Base-by-base conservation (phyloP, 2,113 vertebrate genomes). In the Melanerpes aurifrons region DNA sequence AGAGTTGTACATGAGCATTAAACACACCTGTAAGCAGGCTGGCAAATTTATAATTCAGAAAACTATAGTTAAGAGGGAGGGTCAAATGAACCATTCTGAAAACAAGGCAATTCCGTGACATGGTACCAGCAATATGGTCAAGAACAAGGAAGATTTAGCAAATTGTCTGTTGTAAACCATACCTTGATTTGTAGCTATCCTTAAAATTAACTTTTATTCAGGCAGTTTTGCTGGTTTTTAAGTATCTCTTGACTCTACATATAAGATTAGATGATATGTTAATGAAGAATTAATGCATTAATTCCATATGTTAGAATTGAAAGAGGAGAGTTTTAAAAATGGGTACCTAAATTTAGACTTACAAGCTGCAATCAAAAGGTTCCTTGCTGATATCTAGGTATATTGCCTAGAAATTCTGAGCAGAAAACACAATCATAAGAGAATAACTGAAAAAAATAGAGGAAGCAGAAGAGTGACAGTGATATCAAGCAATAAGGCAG, bases 81-180 rank as follows among this genome's bases (percentile, higher is more conserved):
- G 4, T 4, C 1, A 0, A 12, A 31, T 24, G 47, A 80, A 47
- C 26, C 2, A 0, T 59, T 58, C 45, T 64, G 43, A 67, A 71
- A 13, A n/a, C 26, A 68, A 68, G 10, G 13, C 15, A 79, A 74
- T 74, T n/a, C 14, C 2, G 12, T 70, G 6, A 26, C 19, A 19
- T 35, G 13, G 6, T 56, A 54, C 66, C 9, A 84, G 6, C 3
- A 71, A 22, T 40, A 32, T 29, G 20, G 22, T 40, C 43, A 78
- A 89, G 21, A 50, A 62, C 24, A 57, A 73, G 40, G 15, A 81
- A 76, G 7, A 35, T 26, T 3, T 25, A 77, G 37, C 7, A 59
- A 69, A 70, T 43, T 79, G 12, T 63, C n/a, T 70, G 6, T 66
- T 64, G 15, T 9, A 61, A 5, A 20, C 15, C 66, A 9, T 31